Conservation (phyloP, 2,113 vertebrate species). For the Columba janthina region DNA sequence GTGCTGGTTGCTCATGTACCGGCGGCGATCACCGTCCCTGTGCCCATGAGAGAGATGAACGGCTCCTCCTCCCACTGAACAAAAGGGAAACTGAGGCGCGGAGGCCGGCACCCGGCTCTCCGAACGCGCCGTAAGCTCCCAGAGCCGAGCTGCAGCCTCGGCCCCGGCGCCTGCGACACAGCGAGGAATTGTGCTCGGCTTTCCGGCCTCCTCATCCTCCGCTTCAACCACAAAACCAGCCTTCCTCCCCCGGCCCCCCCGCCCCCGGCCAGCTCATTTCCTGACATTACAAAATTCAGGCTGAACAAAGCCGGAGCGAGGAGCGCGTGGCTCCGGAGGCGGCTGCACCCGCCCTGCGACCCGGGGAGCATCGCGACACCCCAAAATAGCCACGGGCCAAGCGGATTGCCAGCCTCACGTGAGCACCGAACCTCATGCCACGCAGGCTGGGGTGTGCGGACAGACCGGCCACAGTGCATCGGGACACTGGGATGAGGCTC, state of each 20-base stretch:
- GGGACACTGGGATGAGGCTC: not conserved
- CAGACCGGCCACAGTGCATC: fast-evolving
- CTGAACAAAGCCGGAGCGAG: not conserved
- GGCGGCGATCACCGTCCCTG: fast-evolving
- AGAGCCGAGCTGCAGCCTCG: not conserved
- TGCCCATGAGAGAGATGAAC: fast-evolving
- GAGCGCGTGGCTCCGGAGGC: not conserved
- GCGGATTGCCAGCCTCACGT: not conserved
- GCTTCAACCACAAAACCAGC: conserved; percentile 36
- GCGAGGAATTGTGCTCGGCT: conserved; percentile 21
- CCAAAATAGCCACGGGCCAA: fast-evolving
- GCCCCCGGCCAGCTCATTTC: conserved; percentile 60
- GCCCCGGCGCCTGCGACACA: not conserved
- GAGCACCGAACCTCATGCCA: not conserved
- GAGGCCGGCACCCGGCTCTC: not conserved
- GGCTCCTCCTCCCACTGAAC: not conserved
- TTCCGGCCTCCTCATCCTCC: conserved; percentile 7
- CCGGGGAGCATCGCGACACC: fast-evolving
- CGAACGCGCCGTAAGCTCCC: fast-evolving
- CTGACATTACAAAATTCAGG: conserved; percentile 43
- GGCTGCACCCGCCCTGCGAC: not conserved
- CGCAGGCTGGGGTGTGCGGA: fast-evolving
- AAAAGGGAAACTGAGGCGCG: not conserved
- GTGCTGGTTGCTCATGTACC: not conserved
- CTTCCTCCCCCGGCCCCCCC: conserved; percentile 33